A percentile compares a stretch with the other conserved stretches of the same genome.
Conservation (phyloP, 2,797 vertebrate species). For the Percopsis omiscomaycus region DNA sequence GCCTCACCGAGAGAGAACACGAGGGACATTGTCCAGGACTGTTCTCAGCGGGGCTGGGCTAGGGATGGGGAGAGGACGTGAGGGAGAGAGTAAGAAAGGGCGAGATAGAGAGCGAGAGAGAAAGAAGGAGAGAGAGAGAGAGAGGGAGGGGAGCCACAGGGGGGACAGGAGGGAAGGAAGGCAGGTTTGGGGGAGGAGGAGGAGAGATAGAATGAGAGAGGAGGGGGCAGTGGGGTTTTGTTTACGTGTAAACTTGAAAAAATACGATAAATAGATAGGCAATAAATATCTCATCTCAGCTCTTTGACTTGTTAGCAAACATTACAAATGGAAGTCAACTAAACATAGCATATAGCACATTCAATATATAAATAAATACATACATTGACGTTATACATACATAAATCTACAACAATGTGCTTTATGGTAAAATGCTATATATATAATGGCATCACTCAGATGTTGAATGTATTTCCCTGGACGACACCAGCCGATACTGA, state of each 20-base stretch:
- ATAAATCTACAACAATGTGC: too few relatives aligned
- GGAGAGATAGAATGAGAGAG: slow-evolving; percentile 21
- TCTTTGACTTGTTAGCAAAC: too few relatives aligned
- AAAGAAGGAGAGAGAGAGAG: slow-evolving; percentile 18
- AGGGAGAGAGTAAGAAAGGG: slow-evolving; percentile 27
- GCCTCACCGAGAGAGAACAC: slow-evolving; percentile 53
- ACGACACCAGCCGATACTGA: too few relatives aligned
- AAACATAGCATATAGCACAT: too few relatives aligned
- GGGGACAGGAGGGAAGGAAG: slow-evolving; percentile 11
- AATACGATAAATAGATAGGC: slow-evolving; percentile 30
- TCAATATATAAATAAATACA: too few relatives aligned
- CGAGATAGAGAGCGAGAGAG: slow-evolving; percentile 7
- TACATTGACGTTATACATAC: too few relatives aligned
- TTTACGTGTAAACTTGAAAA: neutral
- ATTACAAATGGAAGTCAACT: too few relatives aligned
- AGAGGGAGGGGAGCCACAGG: neutral
- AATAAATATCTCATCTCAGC: neutral
- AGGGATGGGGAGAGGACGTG: slow-evolving; percentile 1
- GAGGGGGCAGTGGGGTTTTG: neutral
- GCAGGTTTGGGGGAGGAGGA: slow-evolving; percentile 5
- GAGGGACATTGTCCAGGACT: slow-evolving; percentile 57
- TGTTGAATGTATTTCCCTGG: too few relatives aligned
- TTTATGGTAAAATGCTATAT: too few relatives aligned
- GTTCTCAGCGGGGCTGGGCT: slow-evolving; percentile 34
- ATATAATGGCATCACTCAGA: too few relatives aligned